Base-by-base conservation (phyloP, 2,797 vertebrate genomes). In the Enteromius radiatus region DNA sequence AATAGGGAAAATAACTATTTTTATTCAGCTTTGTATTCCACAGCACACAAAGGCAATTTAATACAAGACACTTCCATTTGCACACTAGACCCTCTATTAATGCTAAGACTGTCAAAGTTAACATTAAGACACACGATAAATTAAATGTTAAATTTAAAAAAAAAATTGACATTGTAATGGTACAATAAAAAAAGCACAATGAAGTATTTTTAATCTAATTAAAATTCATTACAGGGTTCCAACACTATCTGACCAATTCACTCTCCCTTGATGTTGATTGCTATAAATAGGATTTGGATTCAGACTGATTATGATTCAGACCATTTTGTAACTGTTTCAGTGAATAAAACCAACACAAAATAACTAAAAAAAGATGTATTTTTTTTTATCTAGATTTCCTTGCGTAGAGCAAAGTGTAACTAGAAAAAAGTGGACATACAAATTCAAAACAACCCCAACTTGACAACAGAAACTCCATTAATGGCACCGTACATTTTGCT, bases 381-480 rank as follows among this genome's bases (percentile, higher is more conserved):
- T 49, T 49, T 19, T 9, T 45, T 52, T 52, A n/a, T 3, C 15
- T 8, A 31, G 56, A 45, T 63, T 12, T 76, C 63, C 15, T 45
- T 63, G n/a, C 2, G 21, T 77, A 43, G 33, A 28, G 38, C 23
- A 45, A 78, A 9, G 1, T 68, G 11, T 26, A 23, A 17, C 63
- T 52, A 33, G 41, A 23, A 15, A 68, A 33, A 19, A 33, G 28
- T 64, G 56, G 17, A 52, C 21, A 65, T 47, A 52, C 14, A 74
- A 47, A 36, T 70, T 56, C 68, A 23, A 33, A 38, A 74, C 31
- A 64, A 21, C 31, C 7, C 5, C 28, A 64, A 10, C 11, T 31
- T 61, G 45, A 45, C 64, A 78, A 61, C 70, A 31, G 19, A 23
- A 12, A 31, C 54, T 77, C 75, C 56, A 61, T 49, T 77, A 52